Base-by-base conservation (phyloP, 1,140 invertebrate genomes). In the Orius insidiosus region DNA sequence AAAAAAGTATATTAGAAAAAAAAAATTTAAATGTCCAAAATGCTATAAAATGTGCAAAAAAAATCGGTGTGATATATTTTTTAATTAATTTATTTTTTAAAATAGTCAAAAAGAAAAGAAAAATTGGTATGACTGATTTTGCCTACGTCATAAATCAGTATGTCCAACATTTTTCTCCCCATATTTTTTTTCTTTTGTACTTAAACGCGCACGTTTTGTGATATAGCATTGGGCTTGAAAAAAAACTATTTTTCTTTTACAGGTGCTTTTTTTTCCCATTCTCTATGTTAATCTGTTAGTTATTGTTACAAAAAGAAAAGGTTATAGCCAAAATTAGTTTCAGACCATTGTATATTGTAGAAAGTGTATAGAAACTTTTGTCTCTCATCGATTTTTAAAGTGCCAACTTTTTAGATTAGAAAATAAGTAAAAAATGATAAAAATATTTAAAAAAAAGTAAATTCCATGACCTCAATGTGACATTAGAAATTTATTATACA, bases 331-430 rank as follows among this genome's bases (percentile, higher is more conserved):
- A 39, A 40, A 49, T 49, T 49, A 49, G 47, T 45, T 45, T 49
- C 42, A 44, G 47, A 49, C 47, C 42, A 45, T 49, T 49, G 47
- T 49, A 49, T 38, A 43, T 14, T 49, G 47, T 49, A 49, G 47
- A 49, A 49, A 49, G 42, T 49, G 47, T 49, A 49, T 49, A 49
- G 45, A 46, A n/a, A 36, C 11, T 13, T 33, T 44, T 46, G 42
- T 49, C 47, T 48, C 39, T 49, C 47, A 49, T 49, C 47, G 47
- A 49, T 49, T 49, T 49, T 49, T 44, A 45, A 49, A 49, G 47
- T 49, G 47, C 47, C 47, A 49, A 49, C 47, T 36, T 35, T 47
- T 49, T 24, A 24, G 24, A 24, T 24, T 24, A 24, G 24, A 24
- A 35, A 38, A 37, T 44, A 49, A 41, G 30, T 11, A n/a, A 30